Evolutionary conservation across 2,797 vertebrate species (phyloP), one percentile per base, ranked within the genome.

Genomic region (Muscicapa striata): DNA sequence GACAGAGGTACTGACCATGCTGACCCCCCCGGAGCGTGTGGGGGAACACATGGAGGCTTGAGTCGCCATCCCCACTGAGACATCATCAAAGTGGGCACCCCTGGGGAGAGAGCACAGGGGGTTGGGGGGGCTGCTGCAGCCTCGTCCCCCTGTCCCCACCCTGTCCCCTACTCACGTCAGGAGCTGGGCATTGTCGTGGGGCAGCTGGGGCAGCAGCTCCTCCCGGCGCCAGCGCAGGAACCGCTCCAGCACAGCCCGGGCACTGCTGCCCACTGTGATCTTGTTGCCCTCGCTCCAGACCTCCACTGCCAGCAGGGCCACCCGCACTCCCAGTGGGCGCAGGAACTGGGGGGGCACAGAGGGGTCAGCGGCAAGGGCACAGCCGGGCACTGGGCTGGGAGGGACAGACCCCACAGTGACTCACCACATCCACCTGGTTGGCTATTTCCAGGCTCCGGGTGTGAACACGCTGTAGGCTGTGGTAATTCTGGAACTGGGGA

Each of bases 161-260:
- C 14, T 4, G 6, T 20, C 32, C 21, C 30, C 15, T 20, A 86
- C 98, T 97, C 96, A 99, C 98, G 98, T 98, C 68, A 99, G 95
- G 38, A 98, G 98, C 97, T 99, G 99, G 13, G 98, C 99, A 1
- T 98, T 99, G 97, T 99, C 99, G 0, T 99, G 99, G 19, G 97
- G 98, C 48, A 99, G 94, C 19, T 97, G 97, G 0, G 98, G 98
- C 76, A 99, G 97, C 83, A 99, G 97, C 43, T 98, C 98, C 22
- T 96, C 83, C 73, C 15, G 97, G 34, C 99, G 98, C 99, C 99
- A 99, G 22, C 85, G 97, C 95, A 99, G 98, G 96, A 99, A 99
- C 92, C 97, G 98, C 94, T 98, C 97, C 18, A 99, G 98, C 0
- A 98, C 98, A 10, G 98, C 96, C 0, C 94, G 97, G 4, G 98